Conservation (phyloP, 2,888 invertebrate species). For the Dicycla oo region DNA sequence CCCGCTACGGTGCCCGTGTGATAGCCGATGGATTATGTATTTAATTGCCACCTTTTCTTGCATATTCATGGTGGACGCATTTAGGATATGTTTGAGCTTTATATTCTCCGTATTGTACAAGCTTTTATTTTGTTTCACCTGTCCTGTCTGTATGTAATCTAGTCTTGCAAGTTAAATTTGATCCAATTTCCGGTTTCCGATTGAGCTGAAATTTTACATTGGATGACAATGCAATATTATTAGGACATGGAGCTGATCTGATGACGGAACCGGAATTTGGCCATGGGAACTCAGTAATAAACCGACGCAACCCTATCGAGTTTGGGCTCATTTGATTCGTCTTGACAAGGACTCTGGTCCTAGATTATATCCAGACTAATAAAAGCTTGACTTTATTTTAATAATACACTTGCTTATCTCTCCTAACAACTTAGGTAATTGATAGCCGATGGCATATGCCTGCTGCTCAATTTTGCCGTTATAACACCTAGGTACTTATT, state of each 20-base stretch:
- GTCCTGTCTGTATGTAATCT: too few relatives aligned
- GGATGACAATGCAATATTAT: too few relatives aligned
- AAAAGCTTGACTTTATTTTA: too few relatives aligned
- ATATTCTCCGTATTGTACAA: slow-evolving; percentile 34
- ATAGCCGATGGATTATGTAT: slow-evolving; percentile 85
- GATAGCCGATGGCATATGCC: slow-evolving; percentile 3
- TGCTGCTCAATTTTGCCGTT: slow-evolving; percentile 25
- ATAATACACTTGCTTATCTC: too few relatives aligned
- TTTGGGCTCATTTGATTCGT: neutral
- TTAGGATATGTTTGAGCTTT: slow-evolving; percentile 65
- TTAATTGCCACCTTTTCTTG: slow-evolving; percentile 84
- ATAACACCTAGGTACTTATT: neutral
- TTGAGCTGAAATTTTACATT: too few relatives aligned
- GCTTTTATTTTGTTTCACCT: too few relatives aligned
- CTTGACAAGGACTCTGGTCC: neutral
- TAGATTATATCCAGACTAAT: too few relatives aligned
- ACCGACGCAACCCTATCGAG: neutral
- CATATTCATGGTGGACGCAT: slow-evolving; percentile 74
- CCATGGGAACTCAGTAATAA: neutral
- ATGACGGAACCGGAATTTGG: neutral
- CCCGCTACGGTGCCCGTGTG: slow-evolving; percentile 79
- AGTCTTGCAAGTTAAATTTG: too few relatives aligned
- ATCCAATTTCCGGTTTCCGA: too few relatives aligned
- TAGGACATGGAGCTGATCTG: too few relatives aligned
- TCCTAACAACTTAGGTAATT: slow-evolving; percentile 33